Evolutionary conservation across 2,888 invertebrate species (phyloP).

Genomic region (Drosophila subsilvestris): DNA sequence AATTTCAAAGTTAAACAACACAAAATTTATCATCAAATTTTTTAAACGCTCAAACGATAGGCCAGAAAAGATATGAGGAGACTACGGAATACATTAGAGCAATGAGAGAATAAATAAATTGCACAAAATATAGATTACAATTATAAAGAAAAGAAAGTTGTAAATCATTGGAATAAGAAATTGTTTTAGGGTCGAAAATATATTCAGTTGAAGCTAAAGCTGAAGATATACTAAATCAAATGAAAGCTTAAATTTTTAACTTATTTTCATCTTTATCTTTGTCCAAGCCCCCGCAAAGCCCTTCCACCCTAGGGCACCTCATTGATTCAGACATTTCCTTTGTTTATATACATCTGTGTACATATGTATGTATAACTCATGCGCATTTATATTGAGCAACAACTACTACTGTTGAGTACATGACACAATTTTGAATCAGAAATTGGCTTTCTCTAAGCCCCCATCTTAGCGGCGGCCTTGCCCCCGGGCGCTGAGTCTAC

Average conservation of each 20-base stretch:
- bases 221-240: no score
- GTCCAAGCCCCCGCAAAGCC: no score
- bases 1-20: slow-evolving; percentile 16
- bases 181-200: no score
- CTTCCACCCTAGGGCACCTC: background rate
- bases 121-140: no score
- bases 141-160: no score
- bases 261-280: background rate
- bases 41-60: background rate
- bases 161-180: no score
- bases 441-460: slow-evolving; percentile 30
- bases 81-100: background rate
- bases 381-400: background rate
- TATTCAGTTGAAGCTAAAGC: no score
- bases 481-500: background rate
- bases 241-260: background rate
- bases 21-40: background rate
- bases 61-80: background rate
- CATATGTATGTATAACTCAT: background rate
- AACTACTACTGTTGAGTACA: slow-evolving; percentile 19
- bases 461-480: slow-evolving; percentile 11
- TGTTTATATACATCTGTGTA: background rate
- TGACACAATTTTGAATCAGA: slow-evolving; percentile 62
- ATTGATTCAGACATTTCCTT: background rate
- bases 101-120: no score